These are phyloP conservation scores for Anthoscopus minutus DNA, from an alignment of 2,113 vertebrate genomes.

Conservation along the genomic window DNA sequence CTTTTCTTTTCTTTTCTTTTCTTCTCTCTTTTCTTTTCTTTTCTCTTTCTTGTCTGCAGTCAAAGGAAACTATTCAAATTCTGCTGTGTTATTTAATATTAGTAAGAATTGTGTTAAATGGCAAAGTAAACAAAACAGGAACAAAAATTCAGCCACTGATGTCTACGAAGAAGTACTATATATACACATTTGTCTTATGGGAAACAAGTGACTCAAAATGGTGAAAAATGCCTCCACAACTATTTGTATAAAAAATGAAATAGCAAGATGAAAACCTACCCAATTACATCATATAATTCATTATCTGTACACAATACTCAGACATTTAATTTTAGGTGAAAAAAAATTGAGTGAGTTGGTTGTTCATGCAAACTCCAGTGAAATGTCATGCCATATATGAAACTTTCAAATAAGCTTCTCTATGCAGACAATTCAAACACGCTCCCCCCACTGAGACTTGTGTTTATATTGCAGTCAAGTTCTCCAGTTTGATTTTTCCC, in stretches of 20 bases:
- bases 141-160: background rate
- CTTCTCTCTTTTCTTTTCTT: background rate
- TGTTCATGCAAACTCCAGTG: background rate
- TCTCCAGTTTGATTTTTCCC: background rate
- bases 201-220: background rate
- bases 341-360: background rate
- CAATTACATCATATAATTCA: background rate
- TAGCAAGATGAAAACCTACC: background rate
- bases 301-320: background rate
- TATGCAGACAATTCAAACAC: background rate
- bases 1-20: background rate
- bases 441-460: background rate
- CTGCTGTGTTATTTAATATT: rapidly evolving
- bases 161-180: background rate
- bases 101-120: background rate
- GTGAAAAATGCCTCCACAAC: background rate
- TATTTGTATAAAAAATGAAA: background rate
- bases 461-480: background rate
- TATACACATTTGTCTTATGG: background rate
- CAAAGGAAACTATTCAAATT: background rate
- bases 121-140: background rate
- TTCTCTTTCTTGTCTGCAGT: background rate
- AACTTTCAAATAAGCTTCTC: background rate
- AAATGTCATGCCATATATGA: background rate
- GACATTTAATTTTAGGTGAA: background rate